Evolutionary conservation across 2,888 invertebrate genomes (phyloP).

Genomic region (Microdon myrmicae): DNA sequence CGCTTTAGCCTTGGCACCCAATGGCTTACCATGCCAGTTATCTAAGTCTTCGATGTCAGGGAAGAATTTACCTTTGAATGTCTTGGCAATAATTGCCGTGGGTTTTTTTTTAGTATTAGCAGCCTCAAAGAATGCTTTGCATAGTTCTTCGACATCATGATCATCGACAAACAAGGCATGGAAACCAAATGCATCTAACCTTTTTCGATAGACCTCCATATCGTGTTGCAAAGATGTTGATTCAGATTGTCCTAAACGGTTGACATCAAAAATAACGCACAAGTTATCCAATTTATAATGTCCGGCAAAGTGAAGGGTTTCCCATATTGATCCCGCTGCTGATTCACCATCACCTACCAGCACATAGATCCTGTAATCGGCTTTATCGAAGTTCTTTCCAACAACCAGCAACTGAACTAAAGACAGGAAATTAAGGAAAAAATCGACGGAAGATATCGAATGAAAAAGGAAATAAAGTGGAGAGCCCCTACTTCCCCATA

Average conservation of each 20-base stretch:
- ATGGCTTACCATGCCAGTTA: constrained; percentile 98
- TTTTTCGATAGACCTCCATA: constrained; percentile 82
- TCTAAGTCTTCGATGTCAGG: constrained; percentile 90
- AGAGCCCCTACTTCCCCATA: too few species aligned
- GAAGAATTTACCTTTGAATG: constrained; percentile 92
- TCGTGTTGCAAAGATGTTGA: constrained; percentile 93
- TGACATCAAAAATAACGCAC: constrained; percentile 96
- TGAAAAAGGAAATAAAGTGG: too few species aligned
- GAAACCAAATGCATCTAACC: constrained; percentile 90
- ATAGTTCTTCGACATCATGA: constrained; percentile 91
- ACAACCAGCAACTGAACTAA: too few species aligned
- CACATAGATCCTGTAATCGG: constrained; percentile 92
- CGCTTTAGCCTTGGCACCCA: constrained; percentile 83
- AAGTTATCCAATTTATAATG: constrained; percentile 96
- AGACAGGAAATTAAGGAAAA: too few species aligned
- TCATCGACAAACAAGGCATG: constrained; percentile 95
- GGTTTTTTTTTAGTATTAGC: constrained; percentile 80
- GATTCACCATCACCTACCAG: constrained; percentile 98
- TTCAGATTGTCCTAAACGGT: constrained; percentile 97
- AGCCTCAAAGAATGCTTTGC: constrained; percentile 88
- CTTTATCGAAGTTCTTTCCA: constrained; percentile 78
- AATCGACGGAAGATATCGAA: too few species aligned
- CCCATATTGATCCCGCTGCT: constrained; percentile 98
- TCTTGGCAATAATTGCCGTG: constrained; percentile 94
- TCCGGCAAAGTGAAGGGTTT: constrained; percentile 94